Evolutionary conservation across 2,113 vertebrate species (phyloP).

Genomic region (Rhinolophus ferrumequinum): DNA sequence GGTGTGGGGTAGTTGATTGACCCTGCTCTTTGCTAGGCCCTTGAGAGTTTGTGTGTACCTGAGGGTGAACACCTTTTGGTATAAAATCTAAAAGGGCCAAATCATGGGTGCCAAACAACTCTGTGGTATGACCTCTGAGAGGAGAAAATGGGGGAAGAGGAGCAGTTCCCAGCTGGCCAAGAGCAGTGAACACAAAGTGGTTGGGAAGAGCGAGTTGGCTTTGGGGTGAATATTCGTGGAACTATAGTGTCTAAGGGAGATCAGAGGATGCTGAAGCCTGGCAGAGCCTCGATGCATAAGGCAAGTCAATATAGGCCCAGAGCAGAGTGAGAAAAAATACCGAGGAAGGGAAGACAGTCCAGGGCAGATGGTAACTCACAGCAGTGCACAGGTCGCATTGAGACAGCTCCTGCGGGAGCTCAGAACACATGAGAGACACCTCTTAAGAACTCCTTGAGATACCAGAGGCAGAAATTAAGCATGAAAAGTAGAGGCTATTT

Average conservation of each 20-base stretch:
- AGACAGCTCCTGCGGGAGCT: not conserved
- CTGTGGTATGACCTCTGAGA: not conserved
- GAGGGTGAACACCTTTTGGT: not conserved
- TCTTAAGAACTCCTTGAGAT: not conserved
- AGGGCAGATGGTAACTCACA: not conserved
- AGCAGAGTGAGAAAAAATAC: not conserved
- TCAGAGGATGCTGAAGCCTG: not conserved
- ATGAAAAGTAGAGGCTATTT: not conserved
- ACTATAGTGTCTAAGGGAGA: not conserved
- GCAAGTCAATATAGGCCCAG: not conserved
- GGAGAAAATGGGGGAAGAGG: not conserved
- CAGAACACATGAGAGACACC: rapidly evolving
- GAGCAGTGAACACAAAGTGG: not conserved
- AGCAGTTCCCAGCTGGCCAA: not conserved
- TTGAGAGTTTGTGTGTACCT: not conserved
- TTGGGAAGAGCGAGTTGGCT: not conserved
- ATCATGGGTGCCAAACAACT: not conserved
- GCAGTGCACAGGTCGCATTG: too few species aligned
- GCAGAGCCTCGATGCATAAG: not conserved
- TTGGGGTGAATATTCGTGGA: not conserved
- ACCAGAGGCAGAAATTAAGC: not conserved
- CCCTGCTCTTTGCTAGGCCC: not conserved
- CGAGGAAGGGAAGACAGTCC: not conserved
- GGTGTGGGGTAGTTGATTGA: not conserved
- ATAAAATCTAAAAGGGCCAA: not conserved